Conservation (phyloP, 2,797 vertebrate species). For the Salarias fasciatus region DNA sequence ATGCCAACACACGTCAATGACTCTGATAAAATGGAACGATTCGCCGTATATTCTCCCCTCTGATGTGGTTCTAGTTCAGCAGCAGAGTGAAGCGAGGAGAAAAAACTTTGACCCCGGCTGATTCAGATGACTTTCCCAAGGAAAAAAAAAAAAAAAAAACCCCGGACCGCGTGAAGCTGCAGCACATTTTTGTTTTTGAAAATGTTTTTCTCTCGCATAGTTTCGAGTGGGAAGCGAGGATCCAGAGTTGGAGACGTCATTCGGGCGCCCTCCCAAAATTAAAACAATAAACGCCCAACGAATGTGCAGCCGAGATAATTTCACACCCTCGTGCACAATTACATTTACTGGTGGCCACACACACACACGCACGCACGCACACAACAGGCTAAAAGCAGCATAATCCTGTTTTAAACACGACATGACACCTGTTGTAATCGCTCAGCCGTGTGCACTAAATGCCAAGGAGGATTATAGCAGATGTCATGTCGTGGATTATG, state of each 20-base stretch:
- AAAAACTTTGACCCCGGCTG: conserved; percentile 10
- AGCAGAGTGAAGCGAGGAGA: conserved; percentile 9
- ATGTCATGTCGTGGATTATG: conserved; percentile 73
- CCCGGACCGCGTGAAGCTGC: too few relatives aligned
- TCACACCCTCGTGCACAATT: conserved; percentile 49
- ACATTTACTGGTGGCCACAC: conserved; percentile 27
- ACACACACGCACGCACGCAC: conserved; percentile 50
- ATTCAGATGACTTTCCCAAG: not conserved
- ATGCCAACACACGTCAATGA: conserved; percentile 22
- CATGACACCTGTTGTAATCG: conserved; percentile 77
- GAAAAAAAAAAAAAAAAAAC: too few relatives aligned
- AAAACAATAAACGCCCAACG: conserved; percentile 66
- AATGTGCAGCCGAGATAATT: conserved; percentile 47
- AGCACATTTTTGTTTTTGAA: too few relatives aligned
- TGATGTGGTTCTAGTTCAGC: conserved; percentile 30
- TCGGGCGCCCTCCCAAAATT: conserved; percentile 30
- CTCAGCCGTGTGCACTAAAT: conserved; percentile 59
- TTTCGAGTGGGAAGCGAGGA: conserved; percentile 14
- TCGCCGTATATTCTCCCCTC: conserved; percentile 10
- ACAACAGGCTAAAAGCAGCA: conserved; percentile 40
- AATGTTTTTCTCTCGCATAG: too few relatives aligned
- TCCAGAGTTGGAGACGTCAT: conserved; percentile 37
- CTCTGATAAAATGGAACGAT: conserved; percentile 30
- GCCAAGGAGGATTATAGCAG: conserved; percentile 71
- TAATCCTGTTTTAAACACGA: conserved; percentile 73